These are phyloP conservation scores for Nemurella pictetii DNA, from an alignment of 2,888 invertebrate species.

Conservation along the genomic window DNA sequence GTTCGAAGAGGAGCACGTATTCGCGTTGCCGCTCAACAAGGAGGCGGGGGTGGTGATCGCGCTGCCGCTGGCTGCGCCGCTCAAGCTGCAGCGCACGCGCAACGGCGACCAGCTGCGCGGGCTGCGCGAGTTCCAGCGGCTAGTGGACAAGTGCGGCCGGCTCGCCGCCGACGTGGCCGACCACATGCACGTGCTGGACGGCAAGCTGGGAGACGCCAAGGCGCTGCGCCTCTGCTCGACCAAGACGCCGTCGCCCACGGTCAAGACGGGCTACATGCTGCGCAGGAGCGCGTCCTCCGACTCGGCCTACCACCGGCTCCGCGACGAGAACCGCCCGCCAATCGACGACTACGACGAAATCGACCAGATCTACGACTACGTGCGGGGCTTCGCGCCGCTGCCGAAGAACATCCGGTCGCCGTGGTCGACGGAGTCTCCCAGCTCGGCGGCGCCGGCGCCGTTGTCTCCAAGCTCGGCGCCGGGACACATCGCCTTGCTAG, in stretches of 20 bases:
- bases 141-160: constrained; percentile 76
- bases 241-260: not conserved
- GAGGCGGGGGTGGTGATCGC: constrained; percentile 77
- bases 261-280: constrained; percentile 70
- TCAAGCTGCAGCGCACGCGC: constrained; percentile 80
- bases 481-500: constrained; percentile 55
- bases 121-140: constrained; percentile 69
- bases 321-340: constrained; percentile 66
- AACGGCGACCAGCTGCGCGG: constrained; percentile 79
- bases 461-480: constrained; percentile 60
- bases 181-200: constrained; percentile 78
- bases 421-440: constrained; percentile 52
- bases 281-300: constrained; percentile 79
- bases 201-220: constrained; percentile 69
- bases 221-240: constrained; percentile 39
- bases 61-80: constrained; percentile 81
- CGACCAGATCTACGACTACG: constrained; percentile 95
- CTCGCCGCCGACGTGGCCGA: constrained; percentile 76
- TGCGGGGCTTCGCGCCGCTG: constrained; percentile 87
- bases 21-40: constrained; percentile 81
- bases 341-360: constrained; percentile 91
- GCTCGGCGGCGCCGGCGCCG: constrained; percentile 51
- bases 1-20: constrained; percentile 84
- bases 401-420: constrained; percentile 78
- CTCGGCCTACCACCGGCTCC: constrained; percentile 62